Evolutionary conservation across 2,113 vertebrate genomes (phyloP), one percentile per base, ranked within the genome.

Genomic region (Calidris pygmaea): DNA sequence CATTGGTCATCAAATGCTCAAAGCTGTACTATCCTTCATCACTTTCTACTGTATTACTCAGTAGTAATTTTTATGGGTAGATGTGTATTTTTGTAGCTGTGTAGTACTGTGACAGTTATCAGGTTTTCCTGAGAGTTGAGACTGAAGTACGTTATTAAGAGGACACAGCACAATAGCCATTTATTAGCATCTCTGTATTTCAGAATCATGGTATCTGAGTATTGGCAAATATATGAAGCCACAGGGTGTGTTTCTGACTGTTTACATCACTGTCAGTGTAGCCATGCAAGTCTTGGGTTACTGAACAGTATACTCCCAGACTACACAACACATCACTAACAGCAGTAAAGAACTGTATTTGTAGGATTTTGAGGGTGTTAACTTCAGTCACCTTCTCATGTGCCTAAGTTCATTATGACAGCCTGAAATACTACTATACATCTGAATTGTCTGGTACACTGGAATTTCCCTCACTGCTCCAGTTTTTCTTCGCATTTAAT

Each of bases 151-250:
- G 10, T 45, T 14, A 52, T 58, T 37, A 83, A 60, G 8, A 78
- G 41, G 84, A 43, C 35, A 66, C 19, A 78, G 56, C 55, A 43
- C 32, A 67, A 56, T 7, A 58, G 43, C 20, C 26, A 52, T 50
- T 76, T 45, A 53, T 67, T 66, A 85, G 41, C 29, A 77, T 34
- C n/a, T 27, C 55, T 3, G 1, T 23, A 24, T 56, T 79, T 58
- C 39, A 60, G 50, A 85, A 71, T n/a, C 24, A n/a, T 8, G 5
- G 21, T 17, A 60, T 76, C 12, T 19, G 7, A 75, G 27, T 35
- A 72, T 0, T 50, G 37, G 50, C 35, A 70, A 91, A 47, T 20
- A 39, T 0, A 52, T n/a, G 26, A 67, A 47, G 29, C 2, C 3
- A 80, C 7, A 76, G 39, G 13, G 2, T n/a, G 7, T 47, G 48